These are phyloP conservation scores for Sylvia borin DNA, from an alignment of 2,797 vertebrate genomes.

Conservation along the genomic window DNA sequence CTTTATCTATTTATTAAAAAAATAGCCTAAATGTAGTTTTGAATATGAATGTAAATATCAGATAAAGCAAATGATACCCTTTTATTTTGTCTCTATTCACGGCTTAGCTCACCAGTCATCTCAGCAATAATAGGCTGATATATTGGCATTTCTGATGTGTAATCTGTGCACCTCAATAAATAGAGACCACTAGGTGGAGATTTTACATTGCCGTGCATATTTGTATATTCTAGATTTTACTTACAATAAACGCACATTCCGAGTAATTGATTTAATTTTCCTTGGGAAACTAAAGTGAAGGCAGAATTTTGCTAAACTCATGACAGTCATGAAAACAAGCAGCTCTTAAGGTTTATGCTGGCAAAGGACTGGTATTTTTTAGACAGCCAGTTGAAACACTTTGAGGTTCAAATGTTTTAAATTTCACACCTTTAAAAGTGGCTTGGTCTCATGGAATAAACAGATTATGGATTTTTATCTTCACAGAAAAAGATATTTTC, in stretches of 20 bases:
- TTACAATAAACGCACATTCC: not conserved
- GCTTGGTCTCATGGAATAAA: not conserved
- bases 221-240: not conserved
- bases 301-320: not conserved
- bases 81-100: not conserved
- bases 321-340: not conserved
- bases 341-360: not conserved
- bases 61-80: not conserved
- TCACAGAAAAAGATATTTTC: not conserved
- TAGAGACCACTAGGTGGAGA: not conserved
- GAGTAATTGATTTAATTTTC: not conserved
- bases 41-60: not conserved
- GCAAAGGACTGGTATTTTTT: not conserved
- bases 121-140: not conserved
- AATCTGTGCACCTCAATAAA: not conserved
- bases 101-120: not conserved
- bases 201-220: not conserved
- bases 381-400: not conserved
- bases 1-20: not conserved
- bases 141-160: not conserved
- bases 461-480: not conserved
- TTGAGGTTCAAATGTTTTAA: not conserved
- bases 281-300: not conserved
- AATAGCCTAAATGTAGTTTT: not conserved
- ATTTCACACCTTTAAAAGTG: not conserved